Evolutionary conservation across 2,797 vertebrate genomes (phyloP).

Genomic region (Mormyrops boulengeri): DNA sequence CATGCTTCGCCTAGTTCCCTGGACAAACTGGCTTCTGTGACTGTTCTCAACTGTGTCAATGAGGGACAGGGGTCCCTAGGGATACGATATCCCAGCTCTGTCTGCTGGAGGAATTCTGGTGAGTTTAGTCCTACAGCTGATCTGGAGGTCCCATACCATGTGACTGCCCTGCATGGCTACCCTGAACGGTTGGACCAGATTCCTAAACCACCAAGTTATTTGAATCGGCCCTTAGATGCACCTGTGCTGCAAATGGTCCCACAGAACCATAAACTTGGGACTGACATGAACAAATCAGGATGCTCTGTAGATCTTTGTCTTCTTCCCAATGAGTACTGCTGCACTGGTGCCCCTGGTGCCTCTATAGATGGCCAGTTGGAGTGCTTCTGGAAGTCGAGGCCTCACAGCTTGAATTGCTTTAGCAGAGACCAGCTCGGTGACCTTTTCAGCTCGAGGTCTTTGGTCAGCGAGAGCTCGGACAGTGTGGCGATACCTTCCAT

Average conservation of each 20-base stretch:
- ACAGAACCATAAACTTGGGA: neutral
- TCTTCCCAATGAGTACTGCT: neutral
- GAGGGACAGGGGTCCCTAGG: slow-evolving; percentile 28
- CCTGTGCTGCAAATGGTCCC: neutral
- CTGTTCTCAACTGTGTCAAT: slow-evolving; percentile 16
- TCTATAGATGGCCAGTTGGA: slow-evolving; percentile 19
- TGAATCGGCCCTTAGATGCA: neutral
- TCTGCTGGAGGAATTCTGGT: neutral
- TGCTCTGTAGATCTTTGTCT: neutral
- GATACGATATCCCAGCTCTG: neutral
- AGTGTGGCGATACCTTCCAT: slow-evolving; percentile 42
- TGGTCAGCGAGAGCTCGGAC: slow-evolving; percentile 37
- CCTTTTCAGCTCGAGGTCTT: slow-evolving; percentile 45
- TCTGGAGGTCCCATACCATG: neutral
- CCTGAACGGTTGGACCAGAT: slow-evolving; percentile 32
- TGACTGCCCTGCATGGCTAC: neutral
- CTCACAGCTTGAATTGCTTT: slow-evolving; percentile 45
- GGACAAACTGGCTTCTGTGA: neutral
- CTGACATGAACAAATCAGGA: neutral
- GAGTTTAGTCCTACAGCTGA: neutral
- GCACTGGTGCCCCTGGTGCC: neutral
- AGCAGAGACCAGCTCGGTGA: slow-evolving; percentile 53
- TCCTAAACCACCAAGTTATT: neutral
- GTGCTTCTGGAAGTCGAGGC: slow-evolving; percentile 38
- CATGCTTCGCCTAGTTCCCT: neutral